Conservation (phyloP, 2,797 vertebrate genomes). For the Vespertilio murinus region DNA sequence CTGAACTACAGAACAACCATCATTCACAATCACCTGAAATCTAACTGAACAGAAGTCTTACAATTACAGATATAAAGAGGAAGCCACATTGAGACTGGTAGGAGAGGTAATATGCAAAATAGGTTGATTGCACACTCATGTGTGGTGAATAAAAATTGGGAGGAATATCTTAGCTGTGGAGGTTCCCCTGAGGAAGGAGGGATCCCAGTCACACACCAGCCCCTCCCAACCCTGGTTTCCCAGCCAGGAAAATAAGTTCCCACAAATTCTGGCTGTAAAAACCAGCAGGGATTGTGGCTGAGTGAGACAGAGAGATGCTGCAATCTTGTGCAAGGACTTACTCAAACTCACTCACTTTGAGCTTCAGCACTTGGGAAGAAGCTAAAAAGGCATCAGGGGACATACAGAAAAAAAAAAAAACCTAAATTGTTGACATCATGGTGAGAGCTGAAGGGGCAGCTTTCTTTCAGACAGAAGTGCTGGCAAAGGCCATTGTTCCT, state of each 20-base stretch:
- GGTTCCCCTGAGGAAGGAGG: neutral
- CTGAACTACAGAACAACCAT: neutral
- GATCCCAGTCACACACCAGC: neutral
- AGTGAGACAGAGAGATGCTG: neutral
- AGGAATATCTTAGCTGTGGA: neutral
- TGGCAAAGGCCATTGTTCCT: neutral
- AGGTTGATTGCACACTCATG: neutral
- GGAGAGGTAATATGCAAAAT: neutral
- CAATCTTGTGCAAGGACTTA: neutral
- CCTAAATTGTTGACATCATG: neutral
- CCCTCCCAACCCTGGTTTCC: neutral
- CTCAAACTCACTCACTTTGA: neutral
- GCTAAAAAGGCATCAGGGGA: neutral
- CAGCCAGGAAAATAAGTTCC: neutral
- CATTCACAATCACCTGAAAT: neutral
- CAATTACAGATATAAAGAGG: neutral
- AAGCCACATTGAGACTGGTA: neutral
- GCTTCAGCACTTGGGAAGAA: neutral
- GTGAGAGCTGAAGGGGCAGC: neutral
- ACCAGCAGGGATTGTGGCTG: neutral
- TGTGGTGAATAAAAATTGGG: neutral
- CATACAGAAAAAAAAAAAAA: neutral
- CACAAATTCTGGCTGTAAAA: neutral
- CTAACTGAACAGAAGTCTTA: neutral
- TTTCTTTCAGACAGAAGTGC: neutral